Evolutionary conservation across 2,797 vertebrate genomes (phyloP), one percentile per base, ranked within the genome.

Genomic region (Pteropus rufus): DNA sequence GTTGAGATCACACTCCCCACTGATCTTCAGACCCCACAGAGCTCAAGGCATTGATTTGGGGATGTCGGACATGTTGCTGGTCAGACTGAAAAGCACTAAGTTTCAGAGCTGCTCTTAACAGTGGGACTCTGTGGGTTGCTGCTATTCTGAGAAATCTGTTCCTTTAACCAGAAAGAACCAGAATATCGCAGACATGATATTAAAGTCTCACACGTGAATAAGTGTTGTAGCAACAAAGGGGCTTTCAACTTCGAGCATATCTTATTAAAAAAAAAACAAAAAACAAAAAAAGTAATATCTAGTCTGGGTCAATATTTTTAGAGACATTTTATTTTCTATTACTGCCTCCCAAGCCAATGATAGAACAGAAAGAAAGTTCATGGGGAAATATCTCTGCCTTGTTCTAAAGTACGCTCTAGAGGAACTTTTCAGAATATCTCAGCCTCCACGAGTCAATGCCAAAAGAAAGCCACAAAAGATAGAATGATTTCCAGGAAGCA

Each of bases 281-380:
- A 41, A 34, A 46, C 24, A 58, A 62, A 94, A 95, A 96, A 89
- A 39, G 34, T 49, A 49, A 31, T 93, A 90, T 95, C 19, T 73
- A 79, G 6, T 58, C 46, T 70, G n/a, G 23, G 18, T 73, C 70
- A 96, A 34, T 86, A 67, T 92, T 97, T 96, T 70, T 84, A 80
- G 54, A 49, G 46, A 24, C 91, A 76, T 88, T 75, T 89, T 95
- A 7, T 1, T 94, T 97, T 93, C 80, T 96, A 60, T 26, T 24
- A 39, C 84, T 96, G 77, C 49, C 72, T 93, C 11, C 93, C 69
- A 94, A 97, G 80, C 31, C 9, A 86, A 31, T 29, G 11, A 80
- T 64, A 93, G 54, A 90, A 64, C n/a, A 31, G 44, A 24, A 62
- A 8, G 7, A 21, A 93, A 34, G 7, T 89, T 76, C n/a, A n/a